These are phyloP conservation scores for Dendrocopos noguchii DNA, from an alignment of 2,113 vertebrate species.

Conservation along the genomic window DNA sequence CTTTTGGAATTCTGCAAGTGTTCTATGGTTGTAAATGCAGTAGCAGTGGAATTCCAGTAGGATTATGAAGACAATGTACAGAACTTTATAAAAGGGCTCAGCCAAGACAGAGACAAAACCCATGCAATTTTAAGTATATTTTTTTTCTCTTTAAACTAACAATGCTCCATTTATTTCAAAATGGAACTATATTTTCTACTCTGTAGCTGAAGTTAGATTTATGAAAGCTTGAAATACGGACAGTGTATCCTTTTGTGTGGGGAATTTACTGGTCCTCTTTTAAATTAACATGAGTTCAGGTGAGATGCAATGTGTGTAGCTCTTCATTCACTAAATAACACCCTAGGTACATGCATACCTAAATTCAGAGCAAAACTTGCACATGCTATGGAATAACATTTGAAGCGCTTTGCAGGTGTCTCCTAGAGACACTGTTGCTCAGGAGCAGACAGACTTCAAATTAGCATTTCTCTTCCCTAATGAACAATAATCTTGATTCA, in stretches of 20 bases:
- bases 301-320: not conserved
- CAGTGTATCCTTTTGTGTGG: not conserved
- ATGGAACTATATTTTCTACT: slow-evolving; percentile 14
- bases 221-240: slow-evolving; percentile 13
- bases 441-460: slow-evolving; percentile 14
- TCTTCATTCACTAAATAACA: slow-evolving; percentile 11
- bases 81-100: slow-evolving; percentile 48
- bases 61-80: slow-evolving; percentile 63
- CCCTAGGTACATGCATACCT: not conserved
- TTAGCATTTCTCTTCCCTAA: slow-evolving; percentile 23
- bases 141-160: not conserved
- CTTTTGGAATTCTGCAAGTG: slow-evolving; percentile 79
- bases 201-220: slow-evolving; percentile 34
- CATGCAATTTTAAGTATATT: slow-evolving; percentile 8
- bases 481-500: slow-evolving; percentile 16
- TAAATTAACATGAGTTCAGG: slow-evolving; percentile 27
- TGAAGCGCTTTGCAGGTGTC: slow-evolving; percentile 29
- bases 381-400: not conserved
- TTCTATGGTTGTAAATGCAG: slow-evolving; percentile 69
- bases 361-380: slow-evolving; percentile 20
- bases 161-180: slow-evolving; percentile 43
- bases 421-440: not conserved
- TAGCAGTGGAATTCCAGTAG: slow-evolving; percentile 71
- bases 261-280: slow-evolving; percentile 15
- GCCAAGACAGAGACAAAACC: not conserved